Evolutionary conservation across 53 echinoderm and acorn worm species (phyloP).

Genomic region (Crossaster papposus): DNA sequence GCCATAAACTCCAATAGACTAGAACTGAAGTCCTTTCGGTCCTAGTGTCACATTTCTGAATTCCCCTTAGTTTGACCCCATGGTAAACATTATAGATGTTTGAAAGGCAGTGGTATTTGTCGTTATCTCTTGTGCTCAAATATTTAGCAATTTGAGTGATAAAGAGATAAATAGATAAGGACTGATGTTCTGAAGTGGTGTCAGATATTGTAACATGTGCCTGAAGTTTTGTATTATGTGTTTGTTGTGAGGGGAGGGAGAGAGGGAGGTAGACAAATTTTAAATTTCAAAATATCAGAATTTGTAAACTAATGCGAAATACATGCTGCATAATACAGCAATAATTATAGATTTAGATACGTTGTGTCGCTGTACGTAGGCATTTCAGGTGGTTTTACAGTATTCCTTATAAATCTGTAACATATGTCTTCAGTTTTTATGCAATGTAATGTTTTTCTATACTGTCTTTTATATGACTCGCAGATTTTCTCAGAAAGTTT

Average conservation of each 20-base stretch:
- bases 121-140: neutral
- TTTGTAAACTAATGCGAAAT: neutral
- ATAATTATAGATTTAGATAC: too few species aligned
- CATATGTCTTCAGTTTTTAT: neutral
- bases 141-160: neutral
- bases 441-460: too few species aligned
- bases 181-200: neutral
- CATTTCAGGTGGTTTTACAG: too few species aligned
- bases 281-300: too few species aligned
- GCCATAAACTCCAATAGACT: neutral
- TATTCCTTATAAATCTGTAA: too few species aligned
- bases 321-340: too few species aligned
- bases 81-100: neutral
- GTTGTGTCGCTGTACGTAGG: too few species aligned
- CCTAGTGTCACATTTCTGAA: neutral
- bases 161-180: neutral
- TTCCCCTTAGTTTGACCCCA: neutral
- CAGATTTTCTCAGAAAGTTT: conserved; percentile 80
- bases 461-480: too few species aligned
- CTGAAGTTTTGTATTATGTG: neutral
- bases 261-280: too few species aligned
- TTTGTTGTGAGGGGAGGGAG: neutral
- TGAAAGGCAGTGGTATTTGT: neutral
- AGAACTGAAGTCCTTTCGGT: neutral
- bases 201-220: neutral